Base-by-base conservation (phyloP, 2,113 vertebrate genomes). In the Gadus chalcogrammus region DNA sequence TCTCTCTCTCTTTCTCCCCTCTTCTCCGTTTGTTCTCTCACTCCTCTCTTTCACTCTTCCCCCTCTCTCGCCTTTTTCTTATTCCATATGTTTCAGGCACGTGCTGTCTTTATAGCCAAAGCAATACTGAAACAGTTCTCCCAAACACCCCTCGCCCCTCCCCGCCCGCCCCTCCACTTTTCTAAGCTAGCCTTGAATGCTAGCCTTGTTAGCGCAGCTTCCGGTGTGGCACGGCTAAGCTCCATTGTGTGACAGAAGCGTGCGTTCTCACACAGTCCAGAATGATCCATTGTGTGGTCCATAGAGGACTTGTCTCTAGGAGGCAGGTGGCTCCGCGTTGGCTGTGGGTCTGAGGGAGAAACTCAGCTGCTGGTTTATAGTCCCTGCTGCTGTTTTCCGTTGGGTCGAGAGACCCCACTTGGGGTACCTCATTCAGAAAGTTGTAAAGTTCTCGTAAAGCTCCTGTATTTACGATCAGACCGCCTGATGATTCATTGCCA, bases 201-300 rank as follows among this genome's bases (percentile, higher is more conserved):
- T 12, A 2, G 59, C 80, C 64, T 85, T 87, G 84, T 87, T 61
- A 27, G 56, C n/a, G 18, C 20, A 28, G 68, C 0, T 56, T 75
- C 55, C 42, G 64, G 71, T 67, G 59, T 82, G 85, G 82, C 84
- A 85, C 84, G 85, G 82, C 78, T 72, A 53, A 69, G 79, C 67
- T 53, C 83, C 68, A 82, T 88, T 88, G 86, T 89, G 76, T 69
- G 35, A 31, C 65, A 82, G 73, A 80, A 78, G 75, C 61, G 78
- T 83, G 70, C 68, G 16, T 84, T 24, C 3, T 20, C 35, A 74
- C 80, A 58, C 72, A 65, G 48, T 72, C 31, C 72, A 73, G 63
- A 74, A 74, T 77, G 74, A 80, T 77, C 73, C 68, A 74, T 82
- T 76, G 82, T 61, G 77, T 48, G 8, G 42, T 48, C 42, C 42